A percentile compares a stretch with the other conserved stretches of the same genome.
Conservation (phyloP, 2,113 vertebrate species). For the Myotis lucifugus region DNA sequence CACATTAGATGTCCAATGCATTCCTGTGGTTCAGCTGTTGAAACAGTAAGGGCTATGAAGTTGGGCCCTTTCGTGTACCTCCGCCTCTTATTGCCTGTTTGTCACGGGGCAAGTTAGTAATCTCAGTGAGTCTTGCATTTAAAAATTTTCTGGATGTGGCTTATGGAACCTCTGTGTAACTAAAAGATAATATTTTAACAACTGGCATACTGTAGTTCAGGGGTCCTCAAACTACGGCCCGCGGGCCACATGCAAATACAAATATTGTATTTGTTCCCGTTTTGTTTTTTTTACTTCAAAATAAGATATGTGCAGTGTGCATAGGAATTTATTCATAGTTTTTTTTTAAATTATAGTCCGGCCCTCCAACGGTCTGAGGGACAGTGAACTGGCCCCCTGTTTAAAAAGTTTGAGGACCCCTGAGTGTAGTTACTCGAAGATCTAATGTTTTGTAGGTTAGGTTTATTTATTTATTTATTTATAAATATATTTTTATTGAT, state of each 20-base stretch:
- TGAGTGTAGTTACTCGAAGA: background rate
- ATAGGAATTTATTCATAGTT: no score
- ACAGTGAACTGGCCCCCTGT: no score
- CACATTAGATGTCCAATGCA: background rate
- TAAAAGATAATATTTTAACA: background rate
- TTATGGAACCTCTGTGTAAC: constrained; percentile 6
- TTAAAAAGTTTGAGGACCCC: no score
- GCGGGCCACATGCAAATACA: no score
- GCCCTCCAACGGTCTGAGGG: no score
- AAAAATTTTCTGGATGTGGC: background rate
- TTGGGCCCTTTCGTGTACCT: background rate
- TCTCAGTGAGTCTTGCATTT: background rate
- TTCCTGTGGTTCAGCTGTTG: background rate
- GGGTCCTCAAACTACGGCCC: no score
- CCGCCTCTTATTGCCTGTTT: background rate
- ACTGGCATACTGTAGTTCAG: background rate
- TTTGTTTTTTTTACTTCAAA: no score
- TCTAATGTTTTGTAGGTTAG: background rate
- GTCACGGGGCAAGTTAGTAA: background rate
- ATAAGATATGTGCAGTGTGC: no score
- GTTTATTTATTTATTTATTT: no score
- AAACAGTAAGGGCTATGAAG: background rate
- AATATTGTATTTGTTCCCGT: no score
- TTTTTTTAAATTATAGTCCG: no score
- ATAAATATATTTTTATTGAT: no score